Percentiles rank a stretch among this genome's conserved stretches.
Conservation (phyloP, 2,888 invertebrate species). For the Spilosoma lubricipeda region DNA sequence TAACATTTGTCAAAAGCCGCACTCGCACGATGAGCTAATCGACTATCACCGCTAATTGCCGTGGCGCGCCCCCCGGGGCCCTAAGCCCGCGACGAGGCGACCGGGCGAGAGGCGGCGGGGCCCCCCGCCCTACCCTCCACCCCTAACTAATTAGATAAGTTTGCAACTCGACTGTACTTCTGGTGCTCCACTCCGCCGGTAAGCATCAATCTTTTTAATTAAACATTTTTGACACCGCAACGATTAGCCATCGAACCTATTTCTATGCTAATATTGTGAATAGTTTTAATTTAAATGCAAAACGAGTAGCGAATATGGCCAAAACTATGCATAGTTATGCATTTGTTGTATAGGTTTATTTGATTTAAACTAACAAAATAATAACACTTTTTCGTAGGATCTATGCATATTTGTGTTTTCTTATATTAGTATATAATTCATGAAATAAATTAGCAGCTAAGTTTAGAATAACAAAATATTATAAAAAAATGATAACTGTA, state of each 20-base stretch:
- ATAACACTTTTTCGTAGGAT: conserved; percentile 2
- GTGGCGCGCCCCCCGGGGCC: conserved; percentile 50
- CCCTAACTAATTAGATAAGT: conserved; percentile 86
- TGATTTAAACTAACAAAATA: conserved; percentile 22
- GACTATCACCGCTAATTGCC: conserved; percentile 87
- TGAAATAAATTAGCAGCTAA: no score
- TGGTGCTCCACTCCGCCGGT: conserved; percentile 80
- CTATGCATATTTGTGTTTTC: not conserved
- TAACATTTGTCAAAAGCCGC: conserved; percentile 85
- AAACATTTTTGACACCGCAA: conserved; percentile 85
- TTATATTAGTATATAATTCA: not conserved
- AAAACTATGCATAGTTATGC: conserved; percentile 33
- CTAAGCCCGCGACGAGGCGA: conserved; percentile 33
- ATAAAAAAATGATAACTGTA: conserved; percentile 34
- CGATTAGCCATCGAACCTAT: conserved; percentile 83
- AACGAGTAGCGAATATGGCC: conserved; percentile 55
- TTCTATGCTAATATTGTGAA: conserved; percentile 76
- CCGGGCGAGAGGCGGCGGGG: conserved; percentile 17
- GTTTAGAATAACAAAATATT: no score
- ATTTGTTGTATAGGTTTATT: conserved; percentile 36
- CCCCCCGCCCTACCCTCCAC: conserved; percentile 53
- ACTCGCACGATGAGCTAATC: conserved; percentile 86
- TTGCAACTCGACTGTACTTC: conserved; percentile 85
- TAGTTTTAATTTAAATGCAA: conserved; percentile 76
- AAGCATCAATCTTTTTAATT: conserved; percentile 87